These are phyloP conservation scores for Galaxea fascicularis DNA, from an alignment of 92 coral and sea anemone species.

Conservation along the genomic window DNA sequence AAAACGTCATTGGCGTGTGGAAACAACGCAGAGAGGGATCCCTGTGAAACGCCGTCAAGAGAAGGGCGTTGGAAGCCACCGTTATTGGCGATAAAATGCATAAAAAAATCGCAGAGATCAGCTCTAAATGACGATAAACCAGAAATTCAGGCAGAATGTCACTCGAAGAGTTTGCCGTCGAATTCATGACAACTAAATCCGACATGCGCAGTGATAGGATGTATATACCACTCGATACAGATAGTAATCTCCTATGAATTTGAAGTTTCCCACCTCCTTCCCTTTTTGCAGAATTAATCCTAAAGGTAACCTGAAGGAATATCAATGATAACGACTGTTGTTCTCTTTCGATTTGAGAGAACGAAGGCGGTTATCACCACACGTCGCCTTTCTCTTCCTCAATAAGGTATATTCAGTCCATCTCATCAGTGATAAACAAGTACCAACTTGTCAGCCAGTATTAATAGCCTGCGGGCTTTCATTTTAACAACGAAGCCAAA, in stretches of 20 bases:
- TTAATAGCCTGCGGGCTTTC: conserved; percentile 26
- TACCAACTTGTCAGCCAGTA: conserved; percentile 12
- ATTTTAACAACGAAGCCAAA: conserved; percentile 15
- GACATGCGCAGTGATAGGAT: neutral
- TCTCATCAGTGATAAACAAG: conserved; percentile 10
- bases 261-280: neutral
- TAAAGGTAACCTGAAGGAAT: neutral
- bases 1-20: conserved; percentile 80
- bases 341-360: neutral
- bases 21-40: conserved; percentile 83
- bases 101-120: conserved; percentile 70
- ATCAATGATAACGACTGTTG: too few relatives aligned
- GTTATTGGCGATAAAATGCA: conserved; percentile 80
- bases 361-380: too few relatives aligned
- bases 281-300: neutral
- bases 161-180: neutral
- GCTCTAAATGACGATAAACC: conserved; percentile 63
- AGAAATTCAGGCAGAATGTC: conserved; percentile 34
- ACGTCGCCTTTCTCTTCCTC: neutral
- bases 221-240: neutral
- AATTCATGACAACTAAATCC: neutral
- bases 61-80: conserved; percentile 75
- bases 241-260: neutral
- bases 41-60: conserved; percentile 71
- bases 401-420: conserved; percentile 17